These are phyloP conservation scores for Allolobophora icterica DNA, from an alignment of 2,888 invertebrate genomes.

Conservation along the genomic window DNA sequence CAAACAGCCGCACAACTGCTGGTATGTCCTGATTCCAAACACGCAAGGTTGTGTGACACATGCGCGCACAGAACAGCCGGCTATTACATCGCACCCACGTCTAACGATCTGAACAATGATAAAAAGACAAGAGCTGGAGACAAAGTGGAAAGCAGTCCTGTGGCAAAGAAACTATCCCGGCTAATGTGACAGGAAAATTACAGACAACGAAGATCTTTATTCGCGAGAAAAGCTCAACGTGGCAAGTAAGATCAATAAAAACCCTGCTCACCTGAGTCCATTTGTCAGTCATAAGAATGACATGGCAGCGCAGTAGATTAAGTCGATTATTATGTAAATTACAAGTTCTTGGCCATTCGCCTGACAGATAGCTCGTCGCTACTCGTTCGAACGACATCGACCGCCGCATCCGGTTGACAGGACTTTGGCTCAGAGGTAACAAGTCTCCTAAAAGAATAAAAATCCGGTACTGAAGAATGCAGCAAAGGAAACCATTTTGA, in stretches of 20 bases:
- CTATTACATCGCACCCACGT: background rate
- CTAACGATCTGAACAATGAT: background rate
- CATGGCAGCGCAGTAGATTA: background rate
- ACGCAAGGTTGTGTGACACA: background rate
- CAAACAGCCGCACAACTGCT: background rate
- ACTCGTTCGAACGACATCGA: background rate
- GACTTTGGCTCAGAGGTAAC: background rate
- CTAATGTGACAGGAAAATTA: conserved; percentile 1
- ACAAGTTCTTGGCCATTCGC: background rate
- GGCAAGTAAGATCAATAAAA: background rate
- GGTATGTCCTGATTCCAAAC: background rate
- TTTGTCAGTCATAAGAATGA: conserved; percentile 17
- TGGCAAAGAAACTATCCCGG: background rate
- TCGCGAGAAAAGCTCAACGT: background rate
- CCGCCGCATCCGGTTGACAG: background rate
- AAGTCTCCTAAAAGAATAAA: conserved; percentile 1
- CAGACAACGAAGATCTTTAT: background rate
- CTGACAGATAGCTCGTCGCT: conserved; percentile 7
- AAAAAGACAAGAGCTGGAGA: background rate
- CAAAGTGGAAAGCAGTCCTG: background rate
- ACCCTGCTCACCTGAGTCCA: background rate
- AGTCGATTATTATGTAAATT: conserved; percentile 17
- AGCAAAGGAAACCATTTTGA: no score
- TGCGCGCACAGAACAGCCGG: background rate
- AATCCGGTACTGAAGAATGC: background rate